phyloP scores from a whole-genome alignment of 2,113 vertebrate species.

The Centropus bengalensis region DNA sequence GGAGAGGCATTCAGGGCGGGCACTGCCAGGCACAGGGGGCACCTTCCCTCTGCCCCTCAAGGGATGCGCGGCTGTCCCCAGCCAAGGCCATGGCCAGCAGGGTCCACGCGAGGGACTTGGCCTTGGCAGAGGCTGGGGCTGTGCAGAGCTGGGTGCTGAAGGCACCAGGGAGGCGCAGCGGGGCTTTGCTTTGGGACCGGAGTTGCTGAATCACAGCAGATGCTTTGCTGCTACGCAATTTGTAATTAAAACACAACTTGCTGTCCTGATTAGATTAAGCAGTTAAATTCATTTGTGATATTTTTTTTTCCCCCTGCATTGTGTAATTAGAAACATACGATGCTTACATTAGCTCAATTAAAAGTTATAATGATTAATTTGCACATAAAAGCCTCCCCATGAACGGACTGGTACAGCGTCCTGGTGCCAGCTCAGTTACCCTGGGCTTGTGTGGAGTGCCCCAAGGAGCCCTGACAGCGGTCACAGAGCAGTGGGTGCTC shows the following conservation, averaged over 20 bases:
- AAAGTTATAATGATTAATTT: conserved; percentile 69
- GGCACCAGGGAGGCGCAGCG: accelerated
- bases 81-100: background rate
- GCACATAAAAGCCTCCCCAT: conserved; percentile 32
- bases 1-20: background rate
- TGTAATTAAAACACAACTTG: conserved; percentile 65
- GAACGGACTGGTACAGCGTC: background rate
- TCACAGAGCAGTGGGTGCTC: accelerated
- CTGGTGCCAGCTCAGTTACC: background rate
- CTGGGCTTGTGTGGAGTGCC: background rate
- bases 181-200: background rate
- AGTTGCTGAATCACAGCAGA: background rate
- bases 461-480: accelerated
- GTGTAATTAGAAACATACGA: conserved; percentile 65
- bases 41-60: accelerated
- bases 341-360: conserved; percentile 54
- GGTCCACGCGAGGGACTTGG: background rate
- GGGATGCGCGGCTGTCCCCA: background rate
- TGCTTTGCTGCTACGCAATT: conserved; percentile 12
- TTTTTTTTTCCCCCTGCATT: background rate
- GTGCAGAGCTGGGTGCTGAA: background rate
- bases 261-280: conserved; percentile 53
- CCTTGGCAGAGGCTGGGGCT: background rate
- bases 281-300: conserved; percentile 52
- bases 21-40: background rate